Evolutionary conservation across 2,888 invertebrate species (phyloP), one percentile per base, ranked within the genome.

Genomic region (Prenolepis imparis): DNA sequence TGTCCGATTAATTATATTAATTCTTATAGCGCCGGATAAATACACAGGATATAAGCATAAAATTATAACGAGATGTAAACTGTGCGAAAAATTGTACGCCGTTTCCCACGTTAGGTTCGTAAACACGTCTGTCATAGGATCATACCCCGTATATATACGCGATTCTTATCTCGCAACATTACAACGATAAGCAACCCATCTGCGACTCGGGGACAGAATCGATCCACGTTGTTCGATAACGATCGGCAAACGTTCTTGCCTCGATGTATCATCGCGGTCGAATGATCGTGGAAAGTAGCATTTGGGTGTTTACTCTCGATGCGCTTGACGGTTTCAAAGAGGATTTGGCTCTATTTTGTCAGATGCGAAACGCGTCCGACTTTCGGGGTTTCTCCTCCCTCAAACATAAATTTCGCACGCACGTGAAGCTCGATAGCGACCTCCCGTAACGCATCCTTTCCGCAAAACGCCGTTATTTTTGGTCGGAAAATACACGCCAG

Each of bases 311-410:
- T 61, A 66, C 8, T 28, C 61, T 55, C 32, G 41, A 32, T 67
- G 44, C 67, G 44, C 59, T 39, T 52, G 44, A 48, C 55, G 48
- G 59, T 84, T 84, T 81, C 81, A 84, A 84, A 80, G 84, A n/a
- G 32, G 67, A 74, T 73, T 32, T 44, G 9, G 78, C 5, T 67
- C 80, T 59, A 52, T 67, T 72, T 80, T 81, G 72, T 81, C 57
- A 44, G 39, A 36, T 48, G 44, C 44, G 1, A 39, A 41, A 32
- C 52, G 52, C 74, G 36, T 41, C 48, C 59, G 55, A 32, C 57
- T 44, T 80, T 41, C 41, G 5, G 18, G 5, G 18, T 12, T 15
- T 15, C 15, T 44, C 32, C n/a, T 12, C 11, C 68, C 15, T 12
- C 32, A 41, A 32, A 24, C 21, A 55, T 68, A 68, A 68, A 78